Evolutionary conservation across 1,140 invertebrate genomes (phyloP), one percentile per base, ranked within the genome.

Genomic region (Leptopilina clavipes): DNA sequence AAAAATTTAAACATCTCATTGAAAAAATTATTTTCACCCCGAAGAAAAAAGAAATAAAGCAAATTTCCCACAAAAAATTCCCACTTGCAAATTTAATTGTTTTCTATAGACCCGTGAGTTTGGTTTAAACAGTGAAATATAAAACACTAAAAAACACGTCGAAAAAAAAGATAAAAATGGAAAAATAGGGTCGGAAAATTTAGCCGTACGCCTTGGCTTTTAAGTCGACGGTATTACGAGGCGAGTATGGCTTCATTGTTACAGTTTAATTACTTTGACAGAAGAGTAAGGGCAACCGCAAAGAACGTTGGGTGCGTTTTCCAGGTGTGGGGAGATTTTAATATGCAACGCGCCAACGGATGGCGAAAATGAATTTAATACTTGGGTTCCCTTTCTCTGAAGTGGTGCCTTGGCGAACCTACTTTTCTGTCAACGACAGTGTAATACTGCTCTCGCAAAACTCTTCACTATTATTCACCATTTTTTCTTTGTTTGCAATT

Each of bases 221-320:
- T 65, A 65, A 65, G 59, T 65, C 59, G 25, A 22, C 22, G 22
- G 59, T 31, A 65, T 65, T 65, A 65, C 59, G 59, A 7, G 11
- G 31, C 72, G 45, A 75, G 70, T 43, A 52, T 11, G 10, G 19
- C 73, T 14, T 72, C 65, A 54, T 80, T 75, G 71, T 78, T 74
- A 73, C 52, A 44, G 72, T 77, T 81, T 78, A 80, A 81, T 81
- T 80, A 81, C 76, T 78, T 73, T 70, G 75, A 81, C 70, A 72
- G 71, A 75, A 78, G 76, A 81, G 75, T 75, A 81, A 80, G 70
- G 74, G 74, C 6, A 18, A 18, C 31, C 59, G 71, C 52, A 71
- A 48, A 76, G 72, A 70, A 40, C 73, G 72, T 72, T 17, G 37
- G 56, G 59, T 74, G 70, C 71, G 48, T 37, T 65, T 25, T 9